These are phyloP conservation scores for Phenacoccus solenopsis DNA, from an alignment of 1,140 invertebrate species.

Conservation along the genomic window DNA sequence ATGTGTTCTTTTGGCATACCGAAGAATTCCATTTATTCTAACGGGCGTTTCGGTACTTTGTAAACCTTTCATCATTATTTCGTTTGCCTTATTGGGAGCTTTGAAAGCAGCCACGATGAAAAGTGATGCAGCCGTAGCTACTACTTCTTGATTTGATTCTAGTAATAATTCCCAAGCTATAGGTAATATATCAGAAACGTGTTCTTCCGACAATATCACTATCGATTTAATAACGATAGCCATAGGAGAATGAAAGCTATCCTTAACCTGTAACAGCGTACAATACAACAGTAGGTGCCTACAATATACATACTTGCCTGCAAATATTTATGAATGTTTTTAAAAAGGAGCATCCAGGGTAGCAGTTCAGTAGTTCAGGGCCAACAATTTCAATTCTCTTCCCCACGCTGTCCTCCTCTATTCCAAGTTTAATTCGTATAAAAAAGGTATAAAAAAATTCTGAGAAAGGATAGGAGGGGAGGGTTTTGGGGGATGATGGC, in stretches of 20 bases:
- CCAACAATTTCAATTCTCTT: no score
- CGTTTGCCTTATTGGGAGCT: constrained; percentile 69
- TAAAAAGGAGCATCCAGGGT: no score
- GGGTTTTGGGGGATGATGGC: no score
- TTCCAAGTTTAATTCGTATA: no score
- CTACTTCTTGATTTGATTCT: constrained; percentile 63
- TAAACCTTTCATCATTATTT: constrained; percentile 75
- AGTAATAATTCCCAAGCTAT: constrained; percentile 89
- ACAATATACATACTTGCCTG: no score
- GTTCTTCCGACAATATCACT: constrained; percentile 73
- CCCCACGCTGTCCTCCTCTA: no score
- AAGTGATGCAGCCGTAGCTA: constrained; percentile 68
- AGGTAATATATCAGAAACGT: constrained; percentile 73
- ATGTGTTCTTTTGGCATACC: no score
- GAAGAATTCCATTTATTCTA: constrained; percentile 65
- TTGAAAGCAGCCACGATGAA: constrained; percentile 87
- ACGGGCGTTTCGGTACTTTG: constrained; percentile 64
- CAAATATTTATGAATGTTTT: no score
- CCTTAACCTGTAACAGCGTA: constrained; percentile 45
- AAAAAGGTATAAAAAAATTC: no score
- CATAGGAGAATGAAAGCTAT: constrained; percentile 80
- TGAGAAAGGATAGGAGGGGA: no score
- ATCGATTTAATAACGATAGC: constrained; percentile 84
- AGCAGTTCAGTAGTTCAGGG: no score
- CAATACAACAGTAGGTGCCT: no score